phyloP scores from a whole-genome alignment of 2,888 invertebrate genomes.

The Drosophila phalerata region DNA sequence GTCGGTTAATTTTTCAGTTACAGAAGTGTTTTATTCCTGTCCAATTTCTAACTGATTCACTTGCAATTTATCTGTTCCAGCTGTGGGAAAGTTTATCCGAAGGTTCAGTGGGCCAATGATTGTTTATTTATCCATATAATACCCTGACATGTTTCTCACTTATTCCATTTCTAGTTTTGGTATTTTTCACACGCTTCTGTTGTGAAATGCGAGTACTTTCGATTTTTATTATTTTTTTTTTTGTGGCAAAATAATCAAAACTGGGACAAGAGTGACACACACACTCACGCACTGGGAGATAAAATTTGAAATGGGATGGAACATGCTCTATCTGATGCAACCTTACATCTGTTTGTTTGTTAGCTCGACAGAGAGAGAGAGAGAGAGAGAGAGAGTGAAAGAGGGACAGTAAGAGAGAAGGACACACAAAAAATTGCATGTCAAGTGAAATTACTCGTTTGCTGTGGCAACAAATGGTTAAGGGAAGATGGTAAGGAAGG shows the following conservation, averaged over 20 bases:
- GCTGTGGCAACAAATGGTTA: conserved; percentile 46
- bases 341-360: conserved; percentile 62
- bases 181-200: conserved; percentile 43
- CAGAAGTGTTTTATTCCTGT: neutral
- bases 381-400: neutral
- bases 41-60: conserved; percentile 2
- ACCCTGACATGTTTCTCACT: conserved; percentile 7
- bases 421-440: conserved; percentile 67
- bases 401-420: neutral
- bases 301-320: conserved; percentile 30
- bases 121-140: conserved; percentile 32
- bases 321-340: conserved; percentile 43
- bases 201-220: conserved; percentile 48
- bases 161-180: conserved; percentile 37
- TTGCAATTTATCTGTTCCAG: neutral
- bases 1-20: neutral
- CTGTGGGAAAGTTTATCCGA: conserved; percentile 1
- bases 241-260: conserved; percentile 58
- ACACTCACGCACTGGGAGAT: conserved; percentile 22
- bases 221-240: conserved; percentile 27
- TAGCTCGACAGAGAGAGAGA: conserved; percentile 2
- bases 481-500: conserved; percentile 9
- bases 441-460: conserved; percentile 78
- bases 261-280: conserved; percentile 23
- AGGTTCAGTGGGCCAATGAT: conserved; percentile 15